Base-by-base conservation (phyloP, 2,888 invertebrate genomes). In the Sepioteuthis lessoniana region DNA sequence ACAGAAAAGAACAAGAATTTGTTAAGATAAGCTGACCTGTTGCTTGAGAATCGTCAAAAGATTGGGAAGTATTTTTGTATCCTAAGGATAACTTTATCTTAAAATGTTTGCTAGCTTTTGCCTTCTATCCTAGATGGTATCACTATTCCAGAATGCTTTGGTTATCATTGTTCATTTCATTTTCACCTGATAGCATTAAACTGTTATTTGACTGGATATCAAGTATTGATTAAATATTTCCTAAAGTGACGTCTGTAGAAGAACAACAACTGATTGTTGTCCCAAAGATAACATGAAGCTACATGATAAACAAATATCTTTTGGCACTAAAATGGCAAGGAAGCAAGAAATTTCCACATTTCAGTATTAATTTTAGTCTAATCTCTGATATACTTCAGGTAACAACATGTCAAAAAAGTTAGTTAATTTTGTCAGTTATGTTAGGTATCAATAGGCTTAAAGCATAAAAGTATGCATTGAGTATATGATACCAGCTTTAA, bases 181-280 rank as follows among this genome's bases (percentile, higher is more conserved):
- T 76, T 76, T 76, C 35, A n/a, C n/a, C 76, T 76, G 76, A 76
- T 76, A 76, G 76, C n/a, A 76, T 76, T 76, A n/a, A 76, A 76
- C 76, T 76, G n/a, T n/a, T 76, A 55, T 55, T 55, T 55, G 55
- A 55, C 35, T 76, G n/a, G 8, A n/a, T n/a, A 76, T 76, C n/a
- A 76, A 76, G n/a, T 76, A 76, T 76, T n/a, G 76, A 76, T 76
- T 76, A 55, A 28, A 55, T 25, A 76, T 76, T 76, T 76, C 76
- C 76, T 76, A 76, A n/a, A 76, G 76, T 76, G 16, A 76, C 16
- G 76, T 76, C 76, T 76, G n/a, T 35, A 13, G n/a, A 35, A 76
- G 76, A 76, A 76, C 35, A 76, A 76, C 35, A 76, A 76, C 76
- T 76, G 76, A 76, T 76, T 76, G 76, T 76, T 76, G 76, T 76